Evolutionary conservation across 2,113 vertebrate genomes (phyloP), one percentile per base, ranked within the genome.

Genomic region (Siniperca chuatsi): DNA sequence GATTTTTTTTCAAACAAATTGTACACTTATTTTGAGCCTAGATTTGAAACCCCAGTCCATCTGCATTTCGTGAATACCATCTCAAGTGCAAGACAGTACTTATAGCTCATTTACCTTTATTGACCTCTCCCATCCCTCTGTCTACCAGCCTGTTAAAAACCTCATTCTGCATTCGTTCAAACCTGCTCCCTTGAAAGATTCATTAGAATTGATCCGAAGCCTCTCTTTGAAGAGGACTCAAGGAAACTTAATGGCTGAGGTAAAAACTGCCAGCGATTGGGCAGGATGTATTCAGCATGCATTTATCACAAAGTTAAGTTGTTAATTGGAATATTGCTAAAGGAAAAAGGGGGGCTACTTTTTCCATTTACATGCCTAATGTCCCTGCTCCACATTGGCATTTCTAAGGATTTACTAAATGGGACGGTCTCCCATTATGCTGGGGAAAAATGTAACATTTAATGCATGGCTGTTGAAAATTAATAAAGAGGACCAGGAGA

Each of bases 171-270:
- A 87, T 92, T 93, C 86, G 65, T 86, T 88, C 85, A 92, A 90
- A 88, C 86, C 75, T 70, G 50, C 86, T 83, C 82, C 83, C 64
- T 81, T 95, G 91, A 94, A 95, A 94, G 90, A 94, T 95, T 94
- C 91, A 95, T 93, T 91, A 93, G 90, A 91, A 95, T 95, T 94
- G 94, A 95, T 94, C 87, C 78, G 87, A 90, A 92, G 84, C 89
- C 85, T 84, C 85, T 92, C 92, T 92, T 93, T 94, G 79, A 89
- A 95, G 90, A 91, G 89, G 84, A 89, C 90, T 89, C 89, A 75
- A 91, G 86, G 90, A 93, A 94, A 90, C 87, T 75, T 94, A 93
- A 94, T 94, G 86, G 84, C 87, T 81, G 77, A 83, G 82, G 84
- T 90, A 87, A 90, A 94, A 93, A 88, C 58, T 83, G 76, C 83